Percentiles rank a stretch among this genome's conserved stretches.
Conservation (phyloP, 2,113 vertebrate species). For the Osmerus mordax region DNA sequence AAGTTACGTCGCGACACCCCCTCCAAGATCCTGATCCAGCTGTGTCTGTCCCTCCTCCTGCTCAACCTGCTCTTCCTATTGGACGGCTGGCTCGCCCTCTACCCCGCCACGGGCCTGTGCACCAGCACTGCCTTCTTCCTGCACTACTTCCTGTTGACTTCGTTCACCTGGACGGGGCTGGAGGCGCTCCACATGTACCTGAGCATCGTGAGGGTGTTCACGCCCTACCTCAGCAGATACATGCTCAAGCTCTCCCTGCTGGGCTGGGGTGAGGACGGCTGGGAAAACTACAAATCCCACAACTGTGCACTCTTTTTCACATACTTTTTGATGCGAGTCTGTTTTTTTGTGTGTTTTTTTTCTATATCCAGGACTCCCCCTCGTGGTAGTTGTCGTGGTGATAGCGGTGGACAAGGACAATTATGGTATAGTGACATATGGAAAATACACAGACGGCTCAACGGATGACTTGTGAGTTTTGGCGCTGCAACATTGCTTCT, state of each 20-base stretch:
- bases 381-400: constrained; percentile 79
- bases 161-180: constrained; percentile 96
- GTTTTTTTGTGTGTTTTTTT: neutral
- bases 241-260: constrained; percentile 89
- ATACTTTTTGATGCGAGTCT: neutral
- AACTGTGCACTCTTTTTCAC: neutral
- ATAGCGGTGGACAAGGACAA: constrained; percentile 81
- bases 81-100: constrained; percentile 87
- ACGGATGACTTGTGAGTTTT: constrained; percentile 87
- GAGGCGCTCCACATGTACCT: constrained; percentile 98
- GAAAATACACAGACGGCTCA: constrained; percentile 70
- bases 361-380: constrained; percentile 78
- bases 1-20: constrained; percentile 92
- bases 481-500: neutral
- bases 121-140: constrained; percentile 88
- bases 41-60: constrained; percentile 84
- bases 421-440: constrained; percentile 82
- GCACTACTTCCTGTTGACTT: constrained; percentile 93
- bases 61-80: constrained; percentile 88
- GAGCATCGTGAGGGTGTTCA: constrained; percentile 89
- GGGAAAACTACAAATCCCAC: too few species aligned
- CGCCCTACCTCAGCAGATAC: constrained; percentile 81
- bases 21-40: constrained; percentile 93
- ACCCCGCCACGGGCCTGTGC: constrained; percentile 74
- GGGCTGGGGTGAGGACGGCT: constrained; percentile 83